phyloP scores from a whole-genome alignment of 2,888 invertebrate species.

The Scrobipalpa costella region DNA sequence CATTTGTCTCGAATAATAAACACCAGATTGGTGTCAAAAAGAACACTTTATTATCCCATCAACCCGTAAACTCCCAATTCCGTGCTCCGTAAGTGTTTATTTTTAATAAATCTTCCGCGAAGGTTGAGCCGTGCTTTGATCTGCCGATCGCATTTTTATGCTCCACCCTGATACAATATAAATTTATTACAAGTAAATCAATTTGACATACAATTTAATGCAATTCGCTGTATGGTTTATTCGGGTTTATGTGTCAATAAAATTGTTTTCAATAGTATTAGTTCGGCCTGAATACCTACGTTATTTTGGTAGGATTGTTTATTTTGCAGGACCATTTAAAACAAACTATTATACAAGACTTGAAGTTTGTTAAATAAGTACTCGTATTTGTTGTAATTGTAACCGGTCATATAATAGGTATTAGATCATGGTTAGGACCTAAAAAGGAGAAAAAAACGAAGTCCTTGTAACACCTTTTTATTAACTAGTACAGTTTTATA shows the following conservation, averaged over 20 bases:
- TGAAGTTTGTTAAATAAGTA: not conserved
- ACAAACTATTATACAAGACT: not conserved
- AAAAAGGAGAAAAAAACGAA: too few relatives aligned
- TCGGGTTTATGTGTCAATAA: constrained; percentile 60
- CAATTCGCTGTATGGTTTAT: constrained; percentile 50
- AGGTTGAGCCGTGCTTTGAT: constrained; percentile 59
- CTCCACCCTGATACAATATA: constrained; percentile 41
- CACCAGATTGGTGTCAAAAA: constrained; percentile 79
- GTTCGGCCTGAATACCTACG: constrained; percentile 53
- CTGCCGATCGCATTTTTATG: constrained; percentile 49
- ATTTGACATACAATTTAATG: constrained; percentile 48
- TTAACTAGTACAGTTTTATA: not conserved
- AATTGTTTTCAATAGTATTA: constrained; percentile 53
- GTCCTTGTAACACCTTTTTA: not conserved
- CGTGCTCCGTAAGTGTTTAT: constrained; percentile 58
- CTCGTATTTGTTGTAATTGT: not conserved
- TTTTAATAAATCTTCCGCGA: constrained; percentile 72
- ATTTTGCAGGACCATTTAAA: constrained; percentile 33
- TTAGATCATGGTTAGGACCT: too few relatives aligned
- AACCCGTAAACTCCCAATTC: constrained; percentile 66
- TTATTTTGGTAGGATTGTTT: constrained; percentile 48
- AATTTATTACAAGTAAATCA: constrained; percentile 44
- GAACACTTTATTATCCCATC: constrained; percentile 77
- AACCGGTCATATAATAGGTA: not conserved
- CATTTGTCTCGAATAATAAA: constrained; percentile 79